Evolutionary conservation across 2,113 vertebrate species (phyloP).

Genomic region (Etheostoma cragini): DNA sequence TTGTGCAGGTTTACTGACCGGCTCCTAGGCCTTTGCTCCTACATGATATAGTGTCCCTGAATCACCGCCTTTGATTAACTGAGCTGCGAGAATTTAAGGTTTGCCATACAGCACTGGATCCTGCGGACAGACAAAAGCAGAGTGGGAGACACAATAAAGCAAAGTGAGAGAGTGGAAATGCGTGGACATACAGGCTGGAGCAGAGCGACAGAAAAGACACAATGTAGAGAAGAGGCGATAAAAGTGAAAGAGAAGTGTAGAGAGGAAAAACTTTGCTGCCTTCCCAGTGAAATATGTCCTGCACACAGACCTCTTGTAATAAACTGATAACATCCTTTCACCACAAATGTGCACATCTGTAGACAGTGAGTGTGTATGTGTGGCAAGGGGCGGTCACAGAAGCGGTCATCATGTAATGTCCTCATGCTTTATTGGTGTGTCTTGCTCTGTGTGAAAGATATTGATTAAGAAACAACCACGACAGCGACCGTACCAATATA

Average conservation of each 20-base stretch:
- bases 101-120: slow-evolving; percentile 37
- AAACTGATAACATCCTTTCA: slow-evolving; percentile 56
- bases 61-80: slow-evolving; percentile 68
- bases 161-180: slow-evolving; percentile 20
- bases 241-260: slow-evolving; percentile 14
- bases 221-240: slow-evolving; percentile 17
- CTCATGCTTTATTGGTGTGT: neutral
- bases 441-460: neutral
- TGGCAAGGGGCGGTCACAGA: neutral
- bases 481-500: neutral
- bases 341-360: slow-evolving; percentile 26
- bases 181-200: slow-evolving; percentile 14
- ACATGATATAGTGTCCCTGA: slow-evolving; percentile 51
- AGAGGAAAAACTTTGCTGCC: slow-evolving; percentile 30
- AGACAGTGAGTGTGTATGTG: slow-evolving; percentile 7
- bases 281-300: slow-evolving; percentile 45
- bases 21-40: slow-evolving; percentile 52
- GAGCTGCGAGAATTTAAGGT: slow-evolving; percentile 49
- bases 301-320: slow-evolving; percentile 37
- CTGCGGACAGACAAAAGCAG: slow-evolving; percentile 24
- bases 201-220: slow-evolving; percentile 16
- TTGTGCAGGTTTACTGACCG: slow-evolving; percentile 41
- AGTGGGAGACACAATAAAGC: slow-evolving; percentile 6
- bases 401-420: neutral
- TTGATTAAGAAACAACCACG: slow-evolving; percentile 13